These are phyloP conservation scores for Pao palembangensis DNA, from an alignment of 2,113 vertebrate species.

Conservation along the genomic window DNA sequence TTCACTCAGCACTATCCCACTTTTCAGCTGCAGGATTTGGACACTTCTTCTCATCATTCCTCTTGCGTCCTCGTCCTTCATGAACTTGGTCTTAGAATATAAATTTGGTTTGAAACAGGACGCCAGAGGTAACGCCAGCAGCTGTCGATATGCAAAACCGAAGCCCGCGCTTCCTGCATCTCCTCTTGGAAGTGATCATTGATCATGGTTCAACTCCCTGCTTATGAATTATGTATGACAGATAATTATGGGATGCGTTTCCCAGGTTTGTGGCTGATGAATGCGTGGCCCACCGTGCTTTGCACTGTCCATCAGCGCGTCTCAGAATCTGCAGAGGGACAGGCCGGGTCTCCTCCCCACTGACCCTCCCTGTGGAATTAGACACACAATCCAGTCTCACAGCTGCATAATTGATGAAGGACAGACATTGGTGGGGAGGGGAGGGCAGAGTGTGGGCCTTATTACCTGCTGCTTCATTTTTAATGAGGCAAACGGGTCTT, in stretches of 20 bases:
- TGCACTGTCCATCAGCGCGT: slow-evolving; percentile 33
- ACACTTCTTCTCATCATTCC: too few relatives aligned
- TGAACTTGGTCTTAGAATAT: too few relatives aligned
- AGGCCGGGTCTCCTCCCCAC: slow-evolving; percentile 45
- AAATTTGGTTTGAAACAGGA: neutral
- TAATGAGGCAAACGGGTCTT: slow-evolving; percentile 77
- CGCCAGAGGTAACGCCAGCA: slow-evolving; percentile 21
- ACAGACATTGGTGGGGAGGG: slow-evolving; percentile 50
- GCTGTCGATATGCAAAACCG: slow-evolving; percentile 5
- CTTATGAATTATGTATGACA: slow-evolving; percentile 66
- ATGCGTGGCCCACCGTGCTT: slow-evolving; percentile 7
- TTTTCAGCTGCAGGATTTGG: too few relatives aligned
- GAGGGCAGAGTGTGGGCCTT: slow-evolving; percentile 41
- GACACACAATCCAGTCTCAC: slow-evolving; percentile 46
- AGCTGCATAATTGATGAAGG: slow-evolving; percentile 76
- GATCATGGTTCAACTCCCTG: slow-evolving; percentile 18
- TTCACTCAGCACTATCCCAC: too few relatives aligned
- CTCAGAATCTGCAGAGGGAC: slow-evolving; percentile 27
- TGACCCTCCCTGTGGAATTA: slow-evolving; percentile 69
- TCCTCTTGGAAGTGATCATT: slow-evolving; percentile 16
- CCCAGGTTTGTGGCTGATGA: slow-evolving; percentile 26
- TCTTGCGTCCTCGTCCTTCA: too few relatives aligned
- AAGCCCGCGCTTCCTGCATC: slow-evolving; percentile 13
- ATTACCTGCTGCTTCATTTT: slow-evolving; percentile 78
- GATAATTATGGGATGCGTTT: slow-evolving; percentile 55